These are phyloP conservation scores for Cremastobaeus sp. DNA, from an alignment of 2,888 invertebrate species.

Conservation along the genomic window DNA sequence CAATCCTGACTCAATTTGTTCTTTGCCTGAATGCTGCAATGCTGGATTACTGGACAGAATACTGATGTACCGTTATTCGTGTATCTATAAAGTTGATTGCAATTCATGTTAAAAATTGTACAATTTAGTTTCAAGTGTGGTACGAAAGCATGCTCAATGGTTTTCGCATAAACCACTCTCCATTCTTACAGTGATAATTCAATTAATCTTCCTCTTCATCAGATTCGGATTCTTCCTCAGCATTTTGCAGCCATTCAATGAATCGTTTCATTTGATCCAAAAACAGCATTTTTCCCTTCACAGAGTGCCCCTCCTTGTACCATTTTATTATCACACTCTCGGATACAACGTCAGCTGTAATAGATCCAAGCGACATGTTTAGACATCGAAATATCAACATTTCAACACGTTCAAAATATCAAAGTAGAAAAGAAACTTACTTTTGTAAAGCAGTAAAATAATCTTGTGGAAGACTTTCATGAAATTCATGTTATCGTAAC, in stretches of 20 bases:
- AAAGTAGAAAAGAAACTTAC: constrained; percentile 78
- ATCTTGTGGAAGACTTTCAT: constrained; percentile 99
- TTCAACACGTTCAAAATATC: constrained; percentile 1
- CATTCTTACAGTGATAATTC: not conserved
- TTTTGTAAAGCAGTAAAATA: constrained; percentile 96
- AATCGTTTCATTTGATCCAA: constrained; percentile 99
- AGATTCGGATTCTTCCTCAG: constrained; percentile 90
- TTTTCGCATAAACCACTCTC: not conserved
- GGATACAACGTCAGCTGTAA: constrained; percentile 90
- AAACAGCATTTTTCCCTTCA: constrained; percentile 98
- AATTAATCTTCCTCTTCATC: constrained; percentile 80
- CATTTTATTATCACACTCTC: constrained; percentile 97
- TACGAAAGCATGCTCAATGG: too few relatives aligned
- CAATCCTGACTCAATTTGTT: constrained; percentile 45
- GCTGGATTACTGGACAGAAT: constrained; percentile 67
- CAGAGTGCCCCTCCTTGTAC: constrained; percentile 95
- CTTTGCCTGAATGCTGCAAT: constrained; percentile 42
- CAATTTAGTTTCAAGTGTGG: too few relatives aligned
- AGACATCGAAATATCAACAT: constrained; percentile 1
- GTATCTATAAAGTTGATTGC: constrained; percentile 57
- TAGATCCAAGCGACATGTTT: too few relatives aligned
- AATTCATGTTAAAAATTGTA: too few relatives aligned
- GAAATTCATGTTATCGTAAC: constrained; percentile 99
- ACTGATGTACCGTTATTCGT: constrained; percentile 68
- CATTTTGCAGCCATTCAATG: constrained; percentile 97